Conservation (phyloP, 2,113 vertebrate species). For the Bubo blakistoni region DNA sequence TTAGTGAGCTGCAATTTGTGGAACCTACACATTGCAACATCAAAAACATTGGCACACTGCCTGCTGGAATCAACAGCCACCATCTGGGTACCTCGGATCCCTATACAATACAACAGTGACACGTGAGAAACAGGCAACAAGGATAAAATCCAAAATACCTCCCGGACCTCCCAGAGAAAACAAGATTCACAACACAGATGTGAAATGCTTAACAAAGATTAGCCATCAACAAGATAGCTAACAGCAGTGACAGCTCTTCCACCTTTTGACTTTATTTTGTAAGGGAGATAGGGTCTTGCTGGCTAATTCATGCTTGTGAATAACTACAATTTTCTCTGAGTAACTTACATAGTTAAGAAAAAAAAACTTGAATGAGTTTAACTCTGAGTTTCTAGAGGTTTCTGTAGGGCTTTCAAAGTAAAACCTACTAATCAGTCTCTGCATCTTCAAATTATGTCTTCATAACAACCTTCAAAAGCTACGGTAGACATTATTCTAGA, state of each 20-base stretch:
- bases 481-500: neutral
- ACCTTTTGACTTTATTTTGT: neutral
- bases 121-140: neutral
- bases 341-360: neutral
- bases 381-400: neutral
- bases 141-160: neutral
- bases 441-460: neutral
- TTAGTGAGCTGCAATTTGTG: fast-evolving
- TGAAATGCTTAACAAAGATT: neutral
- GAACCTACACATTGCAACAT: neutral
- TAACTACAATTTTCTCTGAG: neutral
- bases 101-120: neutral
- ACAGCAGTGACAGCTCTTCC: neutral
- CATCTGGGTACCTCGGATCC: neutral
- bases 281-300: neutral
- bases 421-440: neutral
- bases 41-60: neutral
- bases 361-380: neutral
- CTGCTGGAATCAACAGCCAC: neutral
- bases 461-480: neutral
- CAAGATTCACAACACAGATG: neutral
- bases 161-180: neutral
- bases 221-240: neutral
- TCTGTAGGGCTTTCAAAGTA: neutral
- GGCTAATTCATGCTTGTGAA: neutral